Evolutionary conservation across 30 jellyfish, hydroid and myxozoan genomes (phyloP), one percentile per base, ranked within the genome.

Genomic region (Pseudorhiza aurosa): DNA sequence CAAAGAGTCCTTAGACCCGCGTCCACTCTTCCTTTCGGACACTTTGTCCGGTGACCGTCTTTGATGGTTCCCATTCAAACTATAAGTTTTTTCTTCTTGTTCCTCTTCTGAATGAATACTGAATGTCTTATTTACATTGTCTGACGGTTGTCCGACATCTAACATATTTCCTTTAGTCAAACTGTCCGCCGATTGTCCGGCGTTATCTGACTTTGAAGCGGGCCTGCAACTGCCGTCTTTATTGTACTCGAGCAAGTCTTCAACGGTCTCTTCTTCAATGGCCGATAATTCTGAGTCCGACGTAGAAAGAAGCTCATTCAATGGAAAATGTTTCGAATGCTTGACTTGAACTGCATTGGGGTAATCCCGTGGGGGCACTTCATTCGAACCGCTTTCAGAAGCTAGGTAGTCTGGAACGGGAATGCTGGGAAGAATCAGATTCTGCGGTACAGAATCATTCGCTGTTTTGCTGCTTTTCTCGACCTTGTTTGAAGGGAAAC

Each of bases 221-320:
- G 67, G 36, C 14, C 70, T 30, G 1, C 84, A 59, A 43, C 47
- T 70, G 4, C 81, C 77, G 26, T 42, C 91, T 51, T 80, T 64
- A 44, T 80, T 26, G 50, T 80, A 80, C 45, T 63, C 77, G 2
- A 85, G 45, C 29, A 75, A 44, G 6, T 75, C 90, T 27, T 85
- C 96, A 7, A 55, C 94, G 3, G 94, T 80, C 68, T 93, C 99
- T 60, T 93, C 99, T 26, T 75, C 87, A 64, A 93, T 93, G 28
- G 89, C 94, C 10, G 99, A 93, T 26, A 93, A 68, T 30, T 93
- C 99, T 12, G 89, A 77, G 45, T 82, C 96, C 47, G 88, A 88
- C 18, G 96, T 67, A 1, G 89, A 44, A 7, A 69, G 67, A 27
- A 80, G 81, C 0, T 64, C 71, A 2, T 80, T 77, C 32, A 65